Evolutionary conservation across 1,140 invertebrate genomes (phyloP).

Genomic region (Macrotrachela quadricornifera): DNA sequence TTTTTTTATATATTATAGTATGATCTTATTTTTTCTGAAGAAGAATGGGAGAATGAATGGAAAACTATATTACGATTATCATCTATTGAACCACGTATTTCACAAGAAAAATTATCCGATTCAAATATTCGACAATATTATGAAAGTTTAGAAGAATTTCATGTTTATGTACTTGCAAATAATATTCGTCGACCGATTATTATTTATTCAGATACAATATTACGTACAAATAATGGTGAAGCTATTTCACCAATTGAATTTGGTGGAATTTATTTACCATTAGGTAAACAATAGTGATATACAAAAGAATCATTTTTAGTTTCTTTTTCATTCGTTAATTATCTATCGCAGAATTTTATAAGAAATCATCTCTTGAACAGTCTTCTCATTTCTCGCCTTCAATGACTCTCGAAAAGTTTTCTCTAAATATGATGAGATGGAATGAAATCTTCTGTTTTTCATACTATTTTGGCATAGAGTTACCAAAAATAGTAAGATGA

Average conservation of each 20-base stretch:
- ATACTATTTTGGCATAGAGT: no score
- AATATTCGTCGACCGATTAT: slow-evolving; percentile 60
- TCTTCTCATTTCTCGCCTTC: no score
- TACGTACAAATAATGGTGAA: slow-evolving; percentile 42
- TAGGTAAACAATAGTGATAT: no score
- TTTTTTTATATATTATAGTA: slow-evolving; percentile 12
- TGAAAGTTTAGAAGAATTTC: slow-evolving; percentile 63
- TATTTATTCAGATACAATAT: slow-evolving; percentile 62
- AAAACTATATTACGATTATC: slow-evolving; percentile 49
- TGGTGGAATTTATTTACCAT: slow-evolving; percentile 64
- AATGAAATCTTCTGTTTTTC: no score
- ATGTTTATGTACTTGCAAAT: slow-evolving; percentile 63
- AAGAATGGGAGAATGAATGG: slow-evolving; percentile 66
- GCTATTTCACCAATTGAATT: slow-evolving; percentile 69
- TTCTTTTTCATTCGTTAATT: slow-evolving; percentile 57
- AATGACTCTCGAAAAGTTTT: no score
- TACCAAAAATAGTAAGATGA: no score
- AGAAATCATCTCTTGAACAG: no score
- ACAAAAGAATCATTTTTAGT: no score
- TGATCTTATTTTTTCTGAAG: slow-evolving; percentile 40
- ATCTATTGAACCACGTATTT: slow-evolving; percentile 37
- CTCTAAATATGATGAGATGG: no score
- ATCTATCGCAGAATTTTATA: slow-evolving; percentile 11
- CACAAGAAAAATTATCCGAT: no score
- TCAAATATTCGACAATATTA: slow-evolving; percentile 29